Conservation (phyloP, 1,140 invertebrate genomes). For the Trinorchestia longiramus region DNA sequence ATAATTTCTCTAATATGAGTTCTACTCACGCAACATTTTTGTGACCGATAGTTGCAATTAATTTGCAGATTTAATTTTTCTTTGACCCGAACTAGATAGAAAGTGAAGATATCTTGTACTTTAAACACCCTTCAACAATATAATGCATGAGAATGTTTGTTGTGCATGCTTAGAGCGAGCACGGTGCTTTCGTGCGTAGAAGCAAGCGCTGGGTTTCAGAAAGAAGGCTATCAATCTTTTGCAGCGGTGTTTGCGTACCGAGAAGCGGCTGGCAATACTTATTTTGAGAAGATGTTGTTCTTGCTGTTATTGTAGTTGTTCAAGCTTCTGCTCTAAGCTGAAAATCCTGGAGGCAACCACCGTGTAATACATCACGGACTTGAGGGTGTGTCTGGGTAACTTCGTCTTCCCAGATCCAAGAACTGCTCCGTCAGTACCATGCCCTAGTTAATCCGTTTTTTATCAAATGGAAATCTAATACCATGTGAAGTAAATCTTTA, state of each 20-base stretch:
- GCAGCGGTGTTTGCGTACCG: background rate
- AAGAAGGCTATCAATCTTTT: too few relatives aligned
- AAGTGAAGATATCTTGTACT: background rate
- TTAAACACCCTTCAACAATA: background rate
- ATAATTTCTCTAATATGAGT: background rate
- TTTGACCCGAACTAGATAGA: background rate
- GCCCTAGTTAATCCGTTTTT: background rate
- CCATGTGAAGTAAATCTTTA: background rate
- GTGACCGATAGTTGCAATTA: background rate
- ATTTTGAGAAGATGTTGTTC: background rate
- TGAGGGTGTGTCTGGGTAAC: too few relatives aligned
- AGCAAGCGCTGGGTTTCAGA: background rate
- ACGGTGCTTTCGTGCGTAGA: background rate
- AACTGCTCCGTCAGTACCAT: too few relatives aligned
- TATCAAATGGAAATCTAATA: background rate
- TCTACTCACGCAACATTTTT: background rate
- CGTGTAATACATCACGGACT: too few relatives aligned
- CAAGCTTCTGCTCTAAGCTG: background rate
- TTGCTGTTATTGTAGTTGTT: background rate
- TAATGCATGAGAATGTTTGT: background rate
- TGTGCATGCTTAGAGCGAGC: background rate
- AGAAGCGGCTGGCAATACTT: slow-evolving; percentile 7
- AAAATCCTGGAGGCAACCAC: background rate
- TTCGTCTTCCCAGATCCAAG: too few relatives aligned
- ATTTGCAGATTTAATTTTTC: background rate